Conservation (phyloP, 64 coral and sea anemone species). For the Actinia equina region DNA sequence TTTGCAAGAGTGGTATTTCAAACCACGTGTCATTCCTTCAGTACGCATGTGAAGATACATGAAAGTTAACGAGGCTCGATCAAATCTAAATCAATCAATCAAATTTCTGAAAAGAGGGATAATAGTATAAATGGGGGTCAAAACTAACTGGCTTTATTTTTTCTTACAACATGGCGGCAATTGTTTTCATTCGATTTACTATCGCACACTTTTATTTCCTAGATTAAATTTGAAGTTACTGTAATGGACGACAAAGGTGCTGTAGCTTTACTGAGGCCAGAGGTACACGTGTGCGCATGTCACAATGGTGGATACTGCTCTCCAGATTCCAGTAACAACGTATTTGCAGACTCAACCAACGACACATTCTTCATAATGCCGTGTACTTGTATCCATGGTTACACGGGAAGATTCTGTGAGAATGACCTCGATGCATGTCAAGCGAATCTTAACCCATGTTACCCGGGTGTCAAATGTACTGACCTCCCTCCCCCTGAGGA, state of each 20-base stretch:
- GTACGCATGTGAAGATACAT: not conserved
- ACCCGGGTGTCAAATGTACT: conserved; percentile 45
- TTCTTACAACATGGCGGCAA: no score
- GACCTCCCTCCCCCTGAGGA: conserved; percentile 47
- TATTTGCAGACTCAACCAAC: not conserved
- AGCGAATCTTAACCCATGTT: conserved; percentile 46
- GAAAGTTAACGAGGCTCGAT: not conserved
- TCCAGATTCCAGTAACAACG: not conserved
- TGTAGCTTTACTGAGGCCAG: not conserved
- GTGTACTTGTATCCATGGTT: conserved; percentile 34
- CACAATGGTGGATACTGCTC: conserved; percentile 16
- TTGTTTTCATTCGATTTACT: not conserved
- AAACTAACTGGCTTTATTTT: no score
- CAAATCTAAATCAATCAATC: no score
- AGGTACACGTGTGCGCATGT: conserved; percentile 32
- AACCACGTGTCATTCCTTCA: no score
- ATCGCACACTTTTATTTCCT: not conserved
- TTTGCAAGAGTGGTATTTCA: no score
- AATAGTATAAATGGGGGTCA: no score
- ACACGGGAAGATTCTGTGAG: conserved; percentile 40
- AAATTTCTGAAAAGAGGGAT: no score
- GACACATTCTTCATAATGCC: conserved; percentile 7
- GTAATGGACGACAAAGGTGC: conserved; percentile 27
- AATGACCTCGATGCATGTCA: conserved; percentile 47
- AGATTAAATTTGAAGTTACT: conserved; percentile 20